phyloP scores from a whole-genome alignment of 2,113 vertebrate genomes.

The Zosterops hypoxanthus region DNA sequence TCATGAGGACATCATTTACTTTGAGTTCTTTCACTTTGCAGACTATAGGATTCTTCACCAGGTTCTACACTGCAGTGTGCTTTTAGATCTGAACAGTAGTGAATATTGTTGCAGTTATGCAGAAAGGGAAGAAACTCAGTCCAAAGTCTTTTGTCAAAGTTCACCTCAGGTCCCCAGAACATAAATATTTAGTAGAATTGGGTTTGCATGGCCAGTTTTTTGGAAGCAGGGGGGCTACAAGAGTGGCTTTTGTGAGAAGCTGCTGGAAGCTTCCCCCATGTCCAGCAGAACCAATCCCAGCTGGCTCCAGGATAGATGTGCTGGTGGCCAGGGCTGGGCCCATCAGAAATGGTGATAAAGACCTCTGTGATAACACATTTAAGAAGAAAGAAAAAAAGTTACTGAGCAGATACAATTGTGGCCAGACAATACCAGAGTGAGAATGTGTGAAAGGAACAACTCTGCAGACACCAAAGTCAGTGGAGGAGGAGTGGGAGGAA shows the following conservation, averaged over 20 bases:
- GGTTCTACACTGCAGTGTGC: neutral
- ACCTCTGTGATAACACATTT: rapidly evolving
- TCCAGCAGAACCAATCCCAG: neutral
- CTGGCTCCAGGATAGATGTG: neutral
- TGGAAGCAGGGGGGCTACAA: neutral
- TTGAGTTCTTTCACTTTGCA: neutral
- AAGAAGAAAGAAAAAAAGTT: neutral
- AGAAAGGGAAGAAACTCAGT: neutral
- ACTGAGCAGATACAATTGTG: neutral
- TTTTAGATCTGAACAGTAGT: neutral
- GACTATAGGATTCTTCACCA: neutral
- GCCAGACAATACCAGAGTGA: neutral
- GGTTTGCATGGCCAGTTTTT: neutral
- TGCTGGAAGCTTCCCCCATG: neutral
- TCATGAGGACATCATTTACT: neutral
- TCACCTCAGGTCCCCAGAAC: neutral
- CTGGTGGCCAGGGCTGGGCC: neutral
- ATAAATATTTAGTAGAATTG: neutral
- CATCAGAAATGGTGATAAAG: too few species aligned
- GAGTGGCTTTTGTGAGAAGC: neutral
- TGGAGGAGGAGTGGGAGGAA: neutral
- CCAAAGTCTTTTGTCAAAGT: neutral
- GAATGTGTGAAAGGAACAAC: neutral
- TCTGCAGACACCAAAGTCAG: too few species aligned
- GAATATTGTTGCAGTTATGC: neutral